Evolutionary conservation across 2,888 invertebrate species (phyloP).

Genomic region (Oscheius onirici): DNA sequence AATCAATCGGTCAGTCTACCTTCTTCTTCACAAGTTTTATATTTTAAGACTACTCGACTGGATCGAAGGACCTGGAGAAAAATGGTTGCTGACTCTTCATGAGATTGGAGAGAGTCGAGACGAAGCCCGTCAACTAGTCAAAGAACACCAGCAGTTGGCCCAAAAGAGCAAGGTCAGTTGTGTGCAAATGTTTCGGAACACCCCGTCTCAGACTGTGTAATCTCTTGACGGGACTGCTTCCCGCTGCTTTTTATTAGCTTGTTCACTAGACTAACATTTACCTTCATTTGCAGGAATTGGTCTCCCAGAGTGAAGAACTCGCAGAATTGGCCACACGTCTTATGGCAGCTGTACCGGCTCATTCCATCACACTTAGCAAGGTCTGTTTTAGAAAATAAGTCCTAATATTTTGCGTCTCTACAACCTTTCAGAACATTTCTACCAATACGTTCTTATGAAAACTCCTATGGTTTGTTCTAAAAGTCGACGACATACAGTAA

Average conservation of each 20-base stretch:
- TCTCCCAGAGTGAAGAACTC: constrained; percentile 83
- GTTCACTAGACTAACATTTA: background rate
- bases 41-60: constrained; percentile 52
- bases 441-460: too few species aligned
- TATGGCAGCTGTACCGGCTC: constrained; percentile 72
- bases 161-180: constrained; percentile 44
- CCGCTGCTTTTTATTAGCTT: constrained; percentile 20
- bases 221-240: background rate
- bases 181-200: background rate
- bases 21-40: background rate
- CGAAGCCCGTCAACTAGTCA: constrained; percentile 81
- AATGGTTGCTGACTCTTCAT: constrained; percentile 79
- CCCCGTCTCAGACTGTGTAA: constrained; percentile 2
- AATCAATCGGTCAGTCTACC: constrained; percentile 37
- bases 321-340: constrained; percentile 80
- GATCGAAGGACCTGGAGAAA: constrained; percentile 79
- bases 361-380: constrained; percentile 77
- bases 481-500: too few species aligned
- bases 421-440: too few species aligned
- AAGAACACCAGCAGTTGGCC: constrained; percentile 81
- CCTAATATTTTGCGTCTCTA: too few species aligned
- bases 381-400: constrained; percentile 28
- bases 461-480: too few species aligned
- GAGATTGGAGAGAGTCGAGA: constrained; percentile 74
- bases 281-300: constrained; percentile 78